phyloP scores from a whole-genome alignment of 2,113 vertebrate genomes.

The Syngnathus floridae region DNA sequence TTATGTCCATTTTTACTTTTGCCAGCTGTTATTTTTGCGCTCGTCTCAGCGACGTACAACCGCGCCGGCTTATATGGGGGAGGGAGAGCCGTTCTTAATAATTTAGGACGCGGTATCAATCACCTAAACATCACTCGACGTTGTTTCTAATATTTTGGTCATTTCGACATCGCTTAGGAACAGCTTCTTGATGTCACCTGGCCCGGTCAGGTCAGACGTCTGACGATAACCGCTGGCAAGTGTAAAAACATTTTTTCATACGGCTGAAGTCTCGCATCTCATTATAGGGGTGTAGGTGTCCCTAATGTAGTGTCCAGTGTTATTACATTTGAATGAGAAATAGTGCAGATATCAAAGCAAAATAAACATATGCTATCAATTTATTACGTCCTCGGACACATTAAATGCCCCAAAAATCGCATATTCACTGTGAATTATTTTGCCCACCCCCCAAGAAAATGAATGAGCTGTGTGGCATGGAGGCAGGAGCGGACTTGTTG shows the following conservation, averaged over 20 bases:
- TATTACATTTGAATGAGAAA: no score
- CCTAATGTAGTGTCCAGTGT: no score
- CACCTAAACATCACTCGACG: neutral
- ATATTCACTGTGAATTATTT: no score
- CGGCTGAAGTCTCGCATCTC: neutral
- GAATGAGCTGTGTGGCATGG: neutral
- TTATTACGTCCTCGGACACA: no score
- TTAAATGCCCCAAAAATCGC: no score
- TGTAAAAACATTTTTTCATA: neutral
- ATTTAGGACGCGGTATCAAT: neutral
- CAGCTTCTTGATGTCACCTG: no score
- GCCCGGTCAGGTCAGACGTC: neutral
- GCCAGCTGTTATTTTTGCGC: neutral
- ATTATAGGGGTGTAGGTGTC: no score
- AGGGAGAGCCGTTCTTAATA: neutral
- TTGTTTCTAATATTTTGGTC: no score
- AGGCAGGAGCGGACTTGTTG: constrained; percentile 2
- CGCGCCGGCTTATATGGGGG: neutral
- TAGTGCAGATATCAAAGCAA: no score
- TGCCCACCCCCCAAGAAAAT: neutral
- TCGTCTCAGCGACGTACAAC: neutral
- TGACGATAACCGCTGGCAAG: neutral
- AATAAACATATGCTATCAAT: no score
- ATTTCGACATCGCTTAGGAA: no score
- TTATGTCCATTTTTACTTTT: neutral